These are phyloP conservation scores for Phycodurus eques DNA, from an alignment of 2,113 vertebrate genomes.

Conservation along the genomic window DNA sequence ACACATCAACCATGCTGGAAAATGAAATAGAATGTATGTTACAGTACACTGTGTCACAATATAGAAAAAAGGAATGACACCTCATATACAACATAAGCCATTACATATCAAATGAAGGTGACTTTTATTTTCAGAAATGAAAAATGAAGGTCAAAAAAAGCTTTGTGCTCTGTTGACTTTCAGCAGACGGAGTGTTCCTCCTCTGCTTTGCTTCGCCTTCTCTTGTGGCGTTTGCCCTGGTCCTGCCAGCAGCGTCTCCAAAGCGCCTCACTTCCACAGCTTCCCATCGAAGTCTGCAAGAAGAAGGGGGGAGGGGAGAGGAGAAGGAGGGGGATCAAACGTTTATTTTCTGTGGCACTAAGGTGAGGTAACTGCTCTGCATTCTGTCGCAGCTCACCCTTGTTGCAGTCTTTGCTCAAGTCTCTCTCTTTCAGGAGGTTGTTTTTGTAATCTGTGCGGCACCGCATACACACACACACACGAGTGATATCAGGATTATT, in stretches of 20 bases:
- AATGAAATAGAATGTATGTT: slow-evolving; percentile 43
- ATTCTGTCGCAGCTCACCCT: slow-evolving; percentile 71
- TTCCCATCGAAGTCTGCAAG: slow-evolving; percentile 86
- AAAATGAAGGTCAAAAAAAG: slow-evolving; percentile 5
- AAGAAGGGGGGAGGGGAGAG: slow-evolving; percentile 17
- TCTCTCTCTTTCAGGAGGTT: slow-evolving; percentile 91
- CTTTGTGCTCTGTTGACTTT: slow-evolving; percentile 25
- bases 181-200: slow-evolving; percentile 61
- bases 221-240: slow-evolving; percentile 75
- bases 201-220: slow-evolving; percentile 42
- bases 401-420: slow-evolving; percentile 84
- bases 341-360: not conserved
- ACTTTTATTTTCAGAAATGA: slow-evolving; percentile 13
- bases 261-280: slow-evolving; percentile 82
- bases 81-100: slow-evolving; percentile 21
- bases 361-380: not conserved
- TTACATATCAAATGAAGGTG: not conserved
- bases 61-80: slow-evolving; percentile 2
- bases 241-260: slow-evolving; percentile 84
- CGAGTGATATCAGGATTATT: not conserved
- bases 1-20: slow-evolving; percentile 35
- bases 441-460: slow-evolving; percentile 89
- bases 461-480: not conserved
- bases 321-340: too few species aligned
- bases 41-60: not conserved